These are phyloP conservation scores for Ia io DNA, from an alignment of 2,113 vertebrate genomes.

Conservation along the genomic window DNA sequence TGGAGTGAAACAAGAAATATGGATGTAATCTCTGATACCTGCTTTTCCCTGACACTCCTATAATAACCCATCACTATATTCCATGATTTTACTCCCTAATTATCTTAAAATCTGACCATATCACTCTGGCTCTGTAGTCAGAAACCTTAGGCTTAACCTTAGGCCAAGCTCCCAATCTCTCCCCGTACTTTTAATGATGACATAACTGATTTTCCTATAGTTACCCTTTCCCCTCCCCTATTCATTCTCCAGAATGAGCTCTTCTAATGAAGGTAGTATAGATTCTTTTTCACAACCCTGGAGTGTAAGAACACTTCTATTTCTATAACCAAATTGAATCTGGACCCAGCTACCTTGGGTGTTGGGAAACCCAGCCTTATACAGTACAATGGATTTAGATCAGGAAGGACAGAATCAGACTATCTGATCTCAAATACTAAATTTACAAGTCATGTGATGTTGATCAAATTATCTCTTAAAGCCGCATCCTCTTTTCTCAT, in stretches of 20 bases:
- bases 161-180: background rate
- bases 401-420: background rate
- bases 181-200: background rate
- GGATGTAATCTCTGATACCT: background rate
- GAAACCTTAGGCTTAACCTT: background rate
- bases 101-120: background rate
- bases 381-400: background rate
- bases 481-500: background rate
- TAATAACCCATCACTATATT: background rate
- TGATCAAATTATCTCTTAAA: background rate
- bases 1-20: background rate
- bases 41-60: background rate
- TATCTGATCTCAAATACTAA: background rate
- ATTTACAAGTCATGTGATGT: background rate
- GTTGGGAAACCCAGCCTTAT: background rate
- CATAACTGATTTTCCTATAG: background rate
- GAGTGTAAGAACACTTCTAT: background rate
- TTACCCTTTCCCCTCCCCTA: background rate
- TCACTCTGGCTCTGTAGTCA: background rate
- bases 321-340: constrained; percentile 9
- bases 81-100: background rate
- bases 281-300: background rate
- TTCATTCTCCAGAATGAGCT: background rate
- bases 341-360: background rate
- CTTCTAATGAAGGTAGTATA: background rate